Percentiles rank a stretch among this genome's conserved stretches.
These are phyloP conservation scores for Neodontobutis hainanensis DNA, from an alignment of 2,113 vertebrate species.

Conservation along the genomic window DNA sequence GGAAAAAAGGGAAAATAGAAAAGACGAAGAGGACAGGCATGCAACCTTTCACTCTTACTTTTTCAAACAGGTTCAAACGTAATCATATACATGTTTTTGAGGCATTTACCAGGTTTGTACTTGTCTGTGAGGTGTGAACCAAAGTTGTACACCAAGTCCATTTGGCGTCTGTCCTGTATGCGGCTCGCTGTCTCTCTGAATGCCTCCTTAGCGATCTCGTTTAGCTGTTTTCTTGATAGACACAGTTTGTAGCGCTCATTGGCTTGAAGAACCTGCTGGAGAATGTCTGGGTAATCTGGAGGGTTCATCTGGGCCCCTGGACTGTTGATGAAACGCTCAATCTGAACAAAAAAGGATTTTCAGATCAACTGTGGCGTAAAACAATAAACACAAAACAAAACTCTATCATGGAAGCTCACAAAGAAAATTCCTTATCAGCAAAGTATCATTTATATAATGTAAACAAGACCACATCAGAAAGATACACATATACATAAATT, in stretches of 20 bases:
- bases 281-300: conserved; percentile 87
- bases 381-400: too few relatives aligned
- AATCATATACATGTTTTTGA: too few relatives aligned
- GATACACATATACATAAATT: too few relatives aligned
- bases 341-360: conserved; percentile 51
- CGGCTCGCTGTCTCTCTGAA: conserved; percentile 86
- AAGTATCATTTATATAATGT: too few relatives aligned
- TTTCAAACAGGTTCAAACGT: too few relatives aligned
- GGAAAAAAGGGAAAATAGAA: not conserved
- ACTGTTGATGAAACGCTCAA: conserved; percentile 88
- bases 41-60: too few relatives aligned
- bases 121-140: conserved; percentile 88
- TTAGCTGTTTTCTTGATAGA: conserved; percentile 80
- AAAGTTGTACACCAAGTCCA: conserved; percentile 91
- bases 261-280: conserved; percentile 80
- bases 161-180: conserved; percentile 86
- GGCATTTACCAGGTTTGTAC: conserved; percentile 80
- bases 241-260: conserved; percentile 79
- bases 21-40: not conserved
- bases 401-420: too few relatives aligned
- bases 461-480: too few relatives aligned
- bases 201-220: conserved; percentile 84
- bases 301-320: conserved; percentile 77
- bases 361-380: not conserved
- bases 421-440: too few relatives aligned